These are phyloP conservation scores for Eudyptes chrysolophus DNA, from an alignment of 2,113 vertebrate genomes.

Conservation along the genomic window DNA sequence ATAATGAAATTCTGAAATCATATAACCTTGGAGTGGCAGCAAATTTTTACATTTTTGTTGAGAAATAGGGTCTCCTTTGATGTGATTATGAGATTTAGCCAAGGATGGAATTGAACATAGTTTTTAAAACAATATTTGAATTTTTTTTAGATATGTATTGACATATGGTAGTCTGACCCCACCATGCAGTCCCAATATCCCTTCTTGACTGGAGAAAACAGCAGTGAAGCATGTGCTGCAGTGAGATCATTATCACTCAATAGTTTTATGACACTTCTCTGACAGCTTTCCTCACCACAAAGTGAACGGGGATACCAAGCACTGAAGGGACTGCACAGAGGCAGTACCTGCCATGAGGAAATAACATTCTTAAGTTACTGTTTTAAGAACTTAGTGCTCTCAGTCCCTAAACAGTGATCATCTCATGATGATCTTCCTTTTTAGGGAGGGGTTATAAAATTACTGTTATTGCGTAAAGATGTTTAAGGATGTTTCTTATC, in stretches of 20 bases:
- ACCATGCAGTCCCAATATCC: too few relatives aligned
- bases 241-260: not conserved
- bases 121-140: not conserved
- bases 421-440: not conserved
- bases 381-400: not conserved
- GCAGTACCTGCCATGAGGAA: not conserved
- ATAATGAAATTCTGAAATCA: not conserved
- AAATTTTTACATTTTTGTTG: not conserved
- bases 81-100: not conserved
- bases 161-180: not conserved
- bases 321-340: not conserved
- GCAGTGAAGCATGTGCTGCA: not conserved
- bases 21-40: not conserved
- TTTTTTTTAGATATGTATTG: not conserved
- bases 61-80: not conserved
- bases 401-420: not conserved
- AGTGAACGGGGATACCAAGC: not conserved
- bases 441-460: not conserved
- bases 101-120: not conserved
- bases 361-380: not conserved
- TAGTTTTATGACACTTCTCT: not conserved
- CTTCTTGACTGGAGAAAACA: not conserved
- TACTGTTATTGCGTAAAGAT: not conserved
- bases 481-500: not conserved
- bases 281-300: not conserved